Evolutionary conservation across 1,140 invertebrate species (phyloP), one percentile per base, ranked within the genome.

Genomic region (Sinonovacula constricta): DNA sequence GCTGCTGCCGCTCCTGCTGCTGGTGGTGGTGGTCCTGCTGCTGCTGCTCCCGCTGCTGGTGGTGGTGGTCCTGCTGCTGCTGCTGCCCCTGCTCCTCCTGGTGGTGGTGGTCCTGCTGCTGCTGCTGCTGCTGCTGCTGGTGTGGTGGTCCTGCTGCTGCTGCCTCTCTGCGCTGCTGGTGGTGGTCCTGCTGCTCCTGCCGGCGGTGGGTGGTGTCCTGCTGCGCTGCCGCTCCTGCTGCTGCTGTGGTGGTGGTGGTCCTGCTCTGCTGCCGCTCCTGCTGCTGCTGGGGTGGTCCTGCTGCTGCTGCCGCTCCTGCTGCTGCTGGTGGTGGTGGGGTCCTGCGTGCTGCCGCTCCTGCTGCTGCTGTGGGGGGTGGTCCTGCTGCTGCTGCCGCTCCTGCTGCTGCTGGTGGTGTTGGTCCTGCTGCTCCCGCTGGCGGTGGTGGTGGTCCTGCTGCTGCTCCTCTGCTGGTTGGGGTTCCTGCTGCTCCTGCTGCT

Each of bases 281-380:
- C 39, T 70, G 62, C 56, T 30, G 39, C 63, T 59, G 62, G 49
- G 28, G 39, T 68, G 22, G 18, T 28, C 2, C 71, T 66, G 56
- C 36, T 66, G 0, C 34, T 72, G 22, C 51, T 78, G 39, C 31
- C 30, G 2, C 31, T 31, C 22, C 28, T 72, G 34, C 28, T 62
- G 36, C 14, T 51, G 7, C 34, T 1, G 3, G 51, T 78, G 34
- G 14, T 78, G 22, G 7, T 70, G 22, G 33, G n/a, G 12, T 36
- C 1, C 1, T 59, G 54, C 3, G 18, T 67, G 12, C 60, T 57
- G 18, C 31, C 15, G 4, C 60, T 33, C 14, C 70, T 63, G 22
- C 7, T 26, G 10, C 56, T 71, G 22, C 36, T 65, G 15, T 10
- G 63, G 24, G 30, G 63, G 30, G 30, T 74, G 30, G 26, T 56